Evolutionary conservation across 2,797 vertebrate species (phyloP).

Genomic region (Sphenopsis melanotis): DNA sequence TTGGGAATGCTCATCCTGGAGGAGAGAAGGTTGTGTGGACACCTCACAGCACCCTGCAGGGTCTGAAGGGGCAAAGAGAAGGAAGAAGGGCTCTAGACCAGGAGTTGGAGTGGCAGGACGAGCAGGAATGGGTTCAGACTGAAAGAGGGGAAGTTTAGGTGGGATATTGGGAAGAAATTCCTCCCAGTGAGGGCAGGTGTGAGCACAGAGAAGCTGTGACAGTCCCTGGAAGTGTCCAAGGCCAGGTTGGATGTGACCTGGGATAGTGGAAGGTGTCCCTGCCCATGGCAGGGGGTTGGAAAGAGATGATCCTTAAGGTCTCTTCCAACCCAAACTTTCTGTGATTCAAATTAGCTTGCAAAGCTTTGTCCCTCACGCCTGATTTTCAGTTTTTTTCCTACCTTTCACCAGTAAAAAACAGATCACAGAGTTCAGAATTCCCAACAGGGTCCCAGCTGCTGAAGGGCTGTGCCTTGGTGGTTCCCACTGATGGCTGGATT

Average conservation of each 20-base stretch:
- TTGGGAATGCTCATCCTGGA: background rate
- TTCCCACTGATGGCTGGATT: background rate
- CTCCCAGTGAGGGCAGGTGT: background rate
- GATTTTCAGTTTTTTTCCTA: background rate
- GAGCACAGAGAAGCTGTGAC: background rate
- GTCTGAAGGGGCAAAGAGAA: rapidly evolving
- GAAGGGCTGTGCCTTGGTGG: background rate
- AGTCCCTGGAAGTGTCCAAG: background rate
- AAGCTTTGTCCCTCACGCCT: constrained; percentile 39
- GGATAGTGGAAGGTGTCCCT: rapidly evolving
- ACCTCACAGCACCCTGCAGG: background rate
- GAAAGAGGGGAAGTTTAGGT: background rate
- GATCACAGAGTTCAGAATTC: background rate
- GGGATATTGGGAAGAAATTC: background rate
- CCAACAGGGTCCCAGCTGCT: background rate
- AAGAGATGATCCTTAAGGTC: background rate
- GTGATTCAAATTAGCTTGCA: constrained; percentile 3
- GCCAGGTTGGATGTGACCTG: rapidly evolving
- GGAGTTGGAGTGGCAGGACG: background rate
- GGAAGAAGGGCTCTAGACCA: too few relatives aligned
- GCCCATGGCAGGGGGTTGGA: background rate
- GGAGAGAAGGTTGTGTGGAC: background rate
- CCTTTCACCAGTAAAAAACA: background rate
- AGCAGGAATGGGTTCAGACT: background rate
- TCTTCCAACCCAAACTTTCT: background rate